These are phyloP conservation scores for Steromphala cineraria DNA, from an alignment of 2,888 invertebrate species.

Conservation along the genomic window DNA sequence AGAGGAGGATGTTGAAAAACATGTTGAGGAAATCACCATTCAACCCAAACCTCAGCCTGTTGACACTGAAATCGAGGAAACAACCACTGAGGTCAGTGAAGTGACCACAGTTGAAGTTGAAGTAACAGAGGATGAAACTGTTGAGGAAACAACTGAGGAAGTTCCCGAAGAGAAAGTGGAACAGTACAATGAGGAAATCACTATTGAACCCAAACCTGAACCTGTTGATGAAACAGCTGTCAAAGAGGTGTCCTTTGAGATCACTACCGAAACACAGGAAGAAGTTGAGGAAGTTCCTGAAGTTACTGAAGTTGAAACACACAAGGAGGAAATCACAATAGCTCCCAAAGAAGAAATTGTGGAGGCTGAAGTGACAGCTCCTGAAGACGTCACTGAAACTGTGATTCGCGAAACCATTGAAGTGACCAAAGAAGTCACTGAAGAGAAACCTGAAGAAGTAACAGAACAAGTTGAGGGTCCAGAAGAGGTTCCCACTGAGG, in stretches of 20 bases:
- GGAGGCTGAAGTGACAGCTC: too few relatives aligned
- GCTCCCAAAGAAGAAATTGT: too few relatives aligned
- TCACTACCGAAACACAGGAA: neutral
- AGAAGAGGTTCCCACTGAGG: neutral
- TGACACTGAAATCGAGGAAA: neutral
- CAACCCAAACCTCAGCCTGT: neutral
- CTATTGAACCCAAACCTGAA: conserved; percentile 25
- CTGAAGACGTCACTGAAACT: too few relatives aligned
- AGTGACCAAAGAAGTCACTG: neutral
- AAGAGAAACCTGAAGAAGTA: neutral
- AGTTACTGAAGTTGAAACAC: too few relatives aligned
- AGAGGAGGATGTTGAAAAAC: neutral
- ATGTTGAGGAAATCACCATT: neutral
- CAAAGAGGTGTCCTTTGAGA: neutral
- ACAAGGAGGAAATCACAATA: conserved; percentile 8
- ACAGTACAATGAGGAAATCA: neutral
- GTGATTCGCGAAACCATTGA: too few relatives aligned
- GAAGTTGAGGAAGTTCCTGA: neutral
- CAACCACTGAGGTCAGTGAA: neutral
- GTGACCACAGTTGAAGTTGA: conserved; percentile 23
- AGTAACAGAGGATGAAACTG: conserved; percentile 22
- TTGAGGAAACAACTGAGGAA: conserved; percentile 14
- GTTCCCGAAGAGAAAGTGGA: neutral
- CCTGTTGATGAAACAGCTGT: neutral
- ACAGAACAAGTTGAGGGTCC: neutral